phyloP scores from a whole-genome alignment of 2,888 invertebrate genomes.

The Parochlus steinenii region DNA sequence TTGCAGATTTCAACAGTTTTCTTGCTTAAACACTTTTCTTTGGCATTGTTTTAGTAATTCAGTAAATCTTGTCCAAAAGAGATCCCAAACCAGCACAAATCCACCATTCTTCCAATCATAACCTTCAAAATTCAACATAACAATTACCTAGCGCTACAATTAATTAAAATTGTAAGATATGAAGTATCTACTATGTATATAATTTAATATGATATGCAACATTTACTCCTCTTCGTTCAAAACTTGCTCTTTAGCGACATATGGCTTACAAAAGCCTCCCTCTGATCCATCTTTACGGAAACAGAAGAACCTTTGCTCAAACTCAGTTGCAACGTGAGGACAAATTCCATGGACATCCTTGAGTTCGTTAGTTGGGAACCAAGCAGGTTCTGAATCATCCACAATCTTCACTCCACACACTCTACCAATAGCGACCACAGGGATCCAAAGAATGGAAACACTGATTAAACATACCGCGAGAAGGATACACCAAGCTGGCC shows the following conservation, averaged over 20 bases:
- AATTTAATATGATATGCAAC: not conserved
- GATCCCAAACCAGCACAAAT: no score
- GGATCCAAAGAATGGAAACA: conserved; percentile 78
- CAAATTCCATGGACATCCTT: conserved; percentile 80
- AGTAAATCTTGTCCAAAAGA: no score
- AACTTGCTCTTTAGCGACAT: conserved; percentile 22
- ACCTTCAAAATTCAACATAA: no score
- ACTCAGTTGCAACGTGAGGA: conserved; percentile 60
- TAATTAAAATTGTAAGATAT: conserved; percentile 7
- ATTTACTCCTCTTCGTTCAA: conserved; percentile 25
- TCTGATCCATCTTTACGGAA: conserved; percentile 70
- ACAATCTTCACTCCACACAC: conserved; percentile 62
- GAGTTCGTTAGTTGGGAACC: conserved; percentile 80
- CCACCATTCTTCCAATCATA: no score
- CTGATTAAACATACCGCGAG: conserved; percentile 56
- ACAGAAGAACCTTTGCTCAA: conserved; percentile 68
- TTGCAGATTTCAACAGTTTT: no score
- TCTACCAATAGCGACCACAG: conserved; percentile 62
- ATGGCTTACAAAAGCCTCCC: conserved; percentile 61
- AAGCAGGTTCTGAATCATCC: conserved; percentile 77
- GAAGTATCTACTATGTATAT: not conserved
- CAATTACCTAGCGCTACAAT: no score
- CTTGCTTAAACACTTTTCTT: no score
- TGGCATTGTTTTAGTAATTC: no score
- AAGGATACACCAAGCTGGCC: conserved; percentile 73